Evolutionary conservation across 2,888 invertebrate species (phyloP).

Genomic region (Phalangium opilio): DNA sequence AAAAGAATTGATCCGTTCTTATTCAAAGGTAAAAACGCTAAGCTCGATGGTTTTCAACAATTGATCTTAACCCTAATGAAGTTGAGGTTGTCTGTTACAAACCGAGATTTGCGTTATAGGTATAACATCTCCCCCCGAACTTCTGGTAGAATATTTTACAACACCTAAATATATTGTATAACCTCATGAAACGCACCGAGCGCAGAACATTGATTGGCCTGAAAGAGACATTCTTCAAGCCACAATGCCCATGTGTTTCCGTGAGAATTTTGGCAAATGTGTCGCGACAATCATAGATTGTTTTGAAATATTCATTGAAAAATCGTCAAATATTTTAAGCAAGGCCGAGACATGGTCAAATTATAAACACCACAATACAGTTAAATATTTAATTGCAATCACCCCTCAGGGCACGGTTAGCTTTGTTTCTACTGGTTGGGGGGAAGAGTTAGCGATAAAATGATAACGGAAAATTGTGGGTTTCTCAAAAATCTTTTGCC

Average conservation of each 20-base stretch:
- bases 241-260: neutral
- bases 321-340: neutral
- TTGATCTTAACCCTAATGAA: neutral
- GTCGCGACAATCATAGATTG: slow-evolving; percentile 3
- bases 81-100: neutral
- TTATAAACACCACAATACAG: slow-evolving; percentile 22
- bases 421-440: slow-evolving; percentile 21
- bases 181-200: neutral
- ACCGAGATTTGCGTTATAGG: neutral
- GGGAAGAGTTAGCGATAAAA: slow-evolving; percentile 21
- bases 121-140: neutral
- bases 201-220: neutral
- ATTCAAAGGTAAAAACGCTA: no score
- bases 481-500: slow-evolving; percentile 17
- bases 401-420: slow-evolving; percentile 20
- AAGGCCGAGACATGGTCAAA: slow-evolving; percentile 17
- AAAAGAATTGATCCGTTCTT: neutral
- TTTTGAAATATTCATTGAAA: slow-evolving; percentile 2
- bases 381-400: slow-evolving; percentile 21
- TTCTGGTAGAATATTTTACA: neutral
- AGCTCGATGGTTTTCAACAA: neutral
- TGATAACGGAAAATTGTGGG: slow-evolving; percentile 19
- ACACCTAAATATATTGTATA: neutral
- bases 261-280: neutral
- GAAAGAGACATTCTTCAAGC: neutral